These are phyloP conservation scores for Pachyuromys duprasi DNA, from an alignment of 2,797 vertebrate species.

Conservation along the genomic window DNA sequence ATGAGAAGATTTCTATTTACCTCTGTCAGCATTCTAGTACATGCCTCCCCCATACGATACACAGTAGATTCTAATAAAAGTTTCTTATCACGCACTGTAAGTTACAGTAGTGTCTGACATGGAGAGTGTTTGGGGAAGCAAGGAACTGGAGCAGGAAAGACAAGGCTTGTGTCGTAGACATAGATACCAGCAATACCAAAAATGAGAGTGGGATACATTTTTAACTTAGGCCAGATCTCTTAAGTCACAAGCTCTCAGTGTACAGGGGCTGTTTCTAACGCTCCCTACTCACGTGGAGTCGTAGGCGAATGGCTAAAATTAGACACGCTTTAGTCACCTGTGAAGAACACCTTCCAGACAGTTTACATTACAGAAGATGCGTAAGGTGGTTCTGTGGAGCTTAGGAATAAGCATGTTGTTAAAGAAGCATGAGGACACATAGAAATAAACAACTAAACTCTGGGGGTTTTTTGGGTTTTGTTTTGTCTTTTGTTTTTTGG, in stretches of 20 bases:
- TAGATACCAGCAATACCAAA: neutral
- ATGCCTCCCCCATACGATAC: neutral
- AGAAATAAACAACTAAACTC: neutral
- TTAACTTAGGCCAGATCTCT: neutral
- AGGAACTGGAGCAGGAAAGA: neutral
- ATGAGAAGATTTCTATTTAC: slow-evolving; percentile 20
- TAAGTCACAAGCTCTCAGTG: neutral
- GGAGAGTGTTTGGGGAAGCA: neutral
- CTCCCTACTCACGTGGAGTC: neutral
- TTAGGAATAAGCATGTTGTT: neutral
- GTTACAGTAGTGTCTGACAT: neutral
- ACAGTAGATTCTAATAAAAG: neutral
- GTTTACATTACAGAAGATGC: neutral
- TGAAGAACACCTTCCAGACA: neutral
- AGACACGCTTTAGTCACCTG: neutral
- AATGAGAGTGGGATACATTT: neutral
- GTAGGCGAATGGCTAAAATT: neutral
- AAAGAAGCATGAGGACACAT: neutral
- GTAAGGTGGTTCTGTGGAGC: neutral
- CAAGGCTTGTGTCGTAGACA: neutral
- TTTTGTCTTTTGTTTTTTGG: neutral
- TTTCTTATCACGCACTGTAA: neutral
- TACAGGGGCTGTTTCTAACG: neutral
- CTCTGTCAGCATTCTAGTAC: neutral
- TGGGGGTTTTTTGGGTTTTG: neutral